Evolutionary conservation across 2,888 invertebrate genomes (phyloP), one percentile per base, ranked within the genome.

Genomic region (Alloscopus bannaensis): DNA sequence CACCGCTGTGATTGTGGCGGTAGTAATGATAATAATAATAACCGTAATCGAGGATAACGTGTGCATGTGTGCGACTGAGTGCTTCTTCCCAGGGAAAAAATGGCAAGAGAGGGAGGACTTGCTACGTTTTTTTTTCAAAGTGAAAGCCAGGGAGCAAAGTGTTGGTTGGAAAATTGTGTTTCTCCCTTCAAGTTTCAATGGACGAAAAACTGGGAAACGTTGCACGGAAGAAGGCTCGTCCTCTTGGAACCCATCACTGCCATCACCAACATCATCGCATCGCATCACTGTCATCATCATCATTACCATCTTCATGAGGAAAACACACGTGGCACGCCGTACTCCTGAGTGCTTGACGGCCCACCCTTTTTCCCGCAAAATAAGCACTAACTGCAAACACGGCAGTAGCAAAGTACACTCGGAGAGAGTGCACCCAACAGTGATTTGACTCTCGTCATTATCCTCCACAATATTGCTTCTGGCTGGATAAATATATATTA

Each of bases 251-350:
- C 71, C 72, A 73, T 65, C 72, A 64, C 57, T 31, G 31, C 26
- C 57, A 70, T 45, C 69, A 59, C 24, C 59, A 42, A 29, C 59
- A 59, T 59, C 59, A 59, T 59, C 59, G 31, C 31, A 29, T 31
- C 59, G 3, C 31, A 29, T 31, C 59, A 59, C 42, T 40, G 42
- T 73, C 72, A 71, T 62, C 71, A 72, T 72, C 73, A 66, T 59
- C 65, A 47, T 72, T 62, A 72, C 52, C 62, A 64, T 47, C 31
- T 24, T 72, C 52, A 73, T 52, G 76, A 69, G 77, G 77, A 77
- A 77, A 77, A 77, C 77, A 77, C 77, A 77, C 77, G 77, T 77
- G 77, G 77, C 77, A 55, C 59, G 64, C 62, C 77, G 69, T 69
- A 50, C 60, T 42, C 50, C 45, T 18, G 59, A 64, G 68, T 69